These are phyloP conservation scores for Anolis apletophallus DNA, from an alignment of 2,797 vertebrate species.

Conservation along the genomic window DNA sequence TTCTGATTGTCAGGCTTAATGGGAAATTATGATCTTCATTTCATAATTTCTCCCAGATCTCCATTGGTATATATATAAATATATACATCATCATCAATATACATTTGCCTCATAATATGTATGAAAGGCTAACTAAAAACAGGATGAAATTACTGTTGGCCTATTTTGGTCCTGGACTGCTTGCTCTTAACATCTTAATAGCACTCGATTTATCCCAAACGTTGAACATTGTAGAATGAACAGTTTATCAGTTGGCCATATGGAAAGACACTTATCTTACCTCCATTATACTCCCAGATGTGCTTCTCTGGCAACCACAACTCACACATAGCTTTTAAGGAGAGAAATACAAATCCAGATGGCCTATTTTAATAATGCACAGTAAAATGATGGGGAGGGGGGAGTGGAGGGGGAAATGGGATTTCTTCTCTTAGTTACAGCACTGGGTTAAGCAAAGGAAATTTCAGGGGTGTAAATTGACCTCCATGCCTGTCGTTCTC, in stretches of 20 bases:
- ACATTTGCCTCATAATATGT: background rate
- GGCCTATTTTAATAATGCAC: slow-evolving; percentile 62
- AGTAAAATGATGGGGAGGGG: slow-evolving; percentile 33
- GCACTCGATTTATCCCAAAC: slow-evolving; percentile 73
- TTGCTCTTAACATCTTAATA: slow-evolving; percentile 73
- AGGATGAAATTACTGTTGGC: slow-evolving; percentile 22
- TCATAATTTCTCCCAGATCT: background rate
- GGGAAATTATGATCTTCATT: slow-evolving; percentile 2
- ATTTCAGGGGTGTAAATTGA: slow-evolving; percentile 44
- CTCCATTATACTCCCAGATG: slow-evolving; percentile 71
- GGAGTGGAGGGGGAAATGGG: slow-evolving; percentile 48
- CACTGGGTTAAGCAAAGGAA: slow-evolving; percentile 55
- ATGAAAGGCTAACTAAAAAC: slow-evolving; percentile 19
- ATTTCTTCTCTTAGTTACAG: slow-evolving; percentile 59
- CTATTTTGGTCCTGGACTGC: slow-evolving; percentile 17
- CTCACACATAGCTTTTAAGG: slow-evolving; percentile 70
- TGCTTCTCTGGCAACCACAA: slow-evolving; percentile 72
- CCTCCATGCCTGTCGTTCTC: slow-evolving; percentile 22
- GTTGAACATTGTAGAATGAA: slow-evolving; percentile 70
- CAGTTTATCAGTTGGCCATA: slow-evolving; percentile 75
- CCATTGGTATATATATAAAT: background rate
- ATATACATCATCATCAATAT: slow-evolving; percentile 6
- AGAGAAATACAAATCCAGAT: slow-evolving; percentile 74
- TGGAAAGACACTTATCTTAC: slow-evolving; percentile 77
- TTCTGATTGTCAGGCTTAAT: background rate